Evolutionary conservation across 2,888 invertebrate species (phyloP).

Genomic region (Zele albiditarsus): DNA sequence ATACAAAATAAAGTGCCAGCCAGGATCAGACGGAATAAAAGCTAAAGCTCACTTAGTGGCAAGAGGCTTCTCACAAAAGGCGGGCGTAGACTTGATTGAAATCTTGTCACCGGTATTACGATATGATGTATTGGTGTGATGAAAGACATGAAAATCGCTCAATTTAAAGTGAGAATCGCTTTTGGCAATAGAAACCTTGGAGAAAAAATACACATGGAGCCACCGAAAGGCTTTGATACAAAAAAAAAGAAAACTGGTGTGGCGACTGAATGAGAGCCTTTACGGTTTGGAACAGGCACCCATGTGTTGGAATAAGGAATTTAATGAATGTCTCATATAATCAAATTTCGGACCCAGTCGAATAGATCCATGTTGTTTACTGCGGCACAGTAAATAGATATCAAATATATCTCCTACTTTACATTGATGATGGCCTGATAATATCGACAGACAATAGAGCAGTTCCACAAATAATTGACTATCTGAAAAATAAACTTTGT

Average conservation of each 20-base stretch:
- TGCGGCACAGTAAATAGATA: too few species aligned
- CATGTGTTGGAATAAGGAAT: constrained; percentile 14
- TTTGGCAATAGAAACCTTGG: constrained; percentile 29
- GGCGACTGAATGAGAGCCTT: constrained; percentile 1
- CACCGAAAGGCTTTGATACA: background rate
- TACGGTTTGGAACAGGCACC: constrained; percentile 14
- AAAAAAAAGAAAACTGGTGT: background rate
- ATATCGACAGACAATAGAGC: too few species aligned
- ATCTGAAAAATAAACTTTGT: too few species aligned
- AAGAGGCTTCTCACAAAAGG: constrained; percentile 14
- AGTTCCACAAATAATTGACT: too few species aligned
- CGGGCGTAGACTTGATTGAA: constrained; percentile 11
- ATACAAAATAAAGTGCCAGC: constrained; percentile 8
- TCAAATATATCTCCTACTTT: too few species aligned
- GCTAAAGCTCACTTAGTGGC: constrained; percentile 30
- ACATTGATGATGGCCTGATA: too few species aligned
- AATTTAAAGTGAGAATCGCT: constrained; percentile 21
- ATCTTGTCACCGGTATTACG: constrained; percentile 9
- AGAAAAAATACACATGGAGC: constrained; percentile 20
- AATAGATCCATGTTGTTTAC: too few species aligned
- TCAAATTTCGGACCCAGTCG: too few species aligned
- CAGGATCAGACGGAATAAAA: constrained; percentile 6
- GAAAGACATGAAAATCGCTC: constrained; percentile 1
- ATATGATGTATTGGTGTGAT: constrained; percentile 9
- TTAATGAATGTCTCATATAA: too few species aligned